Evolutionary conservation across 2,113 vertebrate species (phyloP), one percentile per base, ranked within the genome.

Genomic region (Macroglossus sobrinus): DNA sequence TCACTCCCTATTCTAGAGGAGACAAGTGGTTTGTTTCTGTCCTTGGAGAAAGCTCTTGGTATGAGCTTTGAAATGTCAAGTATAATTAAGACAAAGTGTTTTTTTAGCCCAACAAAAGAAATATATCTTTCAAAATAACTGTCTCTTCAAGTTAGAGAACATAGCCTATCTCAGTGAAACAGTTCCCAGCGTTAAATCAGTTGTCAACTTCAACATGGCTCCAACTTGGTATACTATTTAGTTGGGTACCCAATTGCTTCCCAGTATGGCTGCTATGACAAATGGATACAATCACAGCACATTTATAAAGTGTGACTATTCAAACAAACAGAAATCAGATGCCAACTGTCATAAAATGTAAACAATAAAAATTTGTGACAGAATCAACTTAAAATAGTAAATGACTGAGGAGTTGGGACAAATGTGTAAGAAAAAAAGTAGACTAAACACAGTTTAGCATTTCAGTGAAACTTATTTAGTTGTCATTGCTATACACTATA

Each of bases 1-100:
- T 98, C 94, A 92, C 82, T 98, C 93, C 91, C 80, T 92, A 91
- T 97, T 98, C 95, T 95, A 84, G 93, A 97, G 71, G 71, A 98
- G 72, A 97, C 87, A 97, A 94, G 97, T 81, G 75, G 93, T 96
- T 98, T 98, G 96, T 97, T 98, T 98, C 97, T 97, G 91, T 98
- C 98, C 97, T 98, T 96, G 72, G 97, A 98, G 98, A 93, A 98
- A 97, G 86, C 0, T 79, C 96, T 93, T 96, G 72, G 53, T 97
- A 97, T 97, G 97, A 98, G 91, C 93, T 98, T 98, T 98, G 97
- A 98, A 98, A 98, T 82, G 74, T 98, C 98, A 98, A 91, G 93
- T 97, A 98, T 98, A 98, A 98, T 98, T 98, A 98, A 98, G 98
- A 98, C 96, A 98, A 98, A 99, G 93, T 97, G 91, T 97, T 96